A percentile compares a stretch with the other conserved stretches of the same genome.
Evolutionary conservation across 1,140 invertebrate species (phyloP).

Genomic region (Hylyphantes graminicola): DNA sequence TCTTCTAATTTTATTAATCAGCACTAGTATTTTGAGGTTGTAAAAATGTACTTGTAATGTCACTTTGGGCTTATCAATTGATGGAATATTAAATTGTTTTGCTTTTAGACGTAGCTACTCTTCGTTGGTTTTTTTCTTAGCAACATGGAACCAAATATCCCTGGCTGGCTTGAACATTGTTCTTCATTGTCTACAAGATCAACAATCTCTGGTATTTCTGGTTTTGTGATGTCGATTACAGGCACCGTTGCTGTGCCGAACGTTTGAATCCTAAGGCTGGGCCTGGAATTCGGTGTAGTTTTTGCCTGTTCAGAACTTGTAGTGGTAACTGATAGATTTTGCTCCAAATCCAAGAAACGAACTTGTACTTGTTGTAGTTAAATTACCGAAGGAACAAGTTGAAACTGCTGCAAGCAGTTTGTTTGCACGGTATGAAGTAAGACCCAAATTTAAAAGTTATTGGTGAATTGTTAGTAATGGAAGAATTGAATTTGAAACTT

Average conservation of each 20-base stretch:
- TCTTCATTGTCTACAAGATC: too few relatives aligned
- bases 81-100: too few relatives aligned
- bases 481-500: slow-evolving; percentile 28
- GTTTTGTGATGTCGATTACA: too few relatives aligned
- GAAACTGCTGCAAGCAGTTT: neutral
- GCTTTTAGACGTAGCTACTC: too few relatives aligned
- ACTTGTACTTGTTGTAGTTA: slow-evolving; percentile 7
- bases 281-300: too few relatives aligned
- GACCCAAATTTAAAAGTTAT: slow-evolving; percentile 33
- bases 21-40: too few relatives aligned
- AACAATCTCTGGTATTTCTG: too few relatives aligned
- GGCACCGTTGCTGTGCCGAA: too few relatives aligned
- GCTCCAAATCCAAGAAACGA: neutral
- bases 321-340: neutral
- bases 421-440: neutral
- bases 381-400: slow-evolving; percentile 19
- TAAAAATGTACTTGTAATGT: neutral
- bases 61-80: neutral
- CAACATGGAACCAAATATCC: too few relatives aligned
- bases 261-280: too few relatives aligned
- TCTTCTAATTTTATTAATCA: neutral
- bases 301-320: neutral
- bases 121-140: too few relatives aligned
- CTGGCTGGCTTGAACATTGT: too few relatives aligned
- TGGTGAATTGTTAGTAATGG: slow-evolving; percentile 29